Evolutionary conservation across 2,797 vertebrate species (phyloP), one percentile per base, ranked within the genome.

Genomic region (Sebastes cheni): DNA sequence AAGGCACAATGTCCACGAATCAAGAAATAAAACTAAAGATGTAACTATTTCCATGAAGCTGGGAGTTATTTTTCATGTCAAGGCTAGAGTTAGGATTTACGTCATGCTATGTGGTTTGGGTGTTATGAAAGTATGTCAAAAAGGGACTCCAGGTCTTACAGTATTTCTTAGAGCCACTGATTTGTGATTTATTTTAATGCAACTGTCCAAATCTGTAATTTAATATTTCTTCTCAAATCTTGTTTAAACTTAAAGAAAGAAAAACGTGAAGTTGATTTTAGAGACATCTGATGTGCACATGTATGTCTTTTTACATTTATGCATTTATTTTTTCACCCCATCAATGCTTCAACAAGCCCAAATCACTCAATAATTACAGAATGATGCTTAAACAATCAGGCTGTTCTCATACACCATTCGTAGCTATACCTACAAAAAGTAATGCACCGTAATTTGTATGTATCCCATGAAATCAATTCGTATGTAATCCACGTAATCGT

Each of bases 401-500:
- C 39, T 42, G 39, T 16, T 42, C 39, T 42, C 39, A 0, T 6
- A 16, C 39, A 42, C 14, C 14, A 2, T 16, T 42, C 39, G 13
- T 42, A 42, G 39, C 6, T 34, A 34, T 0, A 34, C 32, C 32
- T 34, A 34, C 32, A 34, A 34, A 34, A 34, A 34, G 32, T 34
- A 34, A 34, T 34, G 32, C 32, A 34, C 32, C 0, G 32, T 34
- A 34, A 34, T 34, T 42, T 2, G 36, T 39, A 16, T 42, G 1
- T 42, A 42, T 42, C 1, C 14, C 14, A 42, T 1, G 1, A 42
- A 42, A 42, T 42, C 39, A 42, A 16, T 42, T 16, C 0, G 39
- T 42, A 0, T 16, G 6, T 16, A 7, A 42, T 42, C 0, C 13
- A 0, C 0, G 39, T 42, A 42, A 42, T 42, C 0, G 13, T 42